Evolutionary conservation across 2,113 vertebrate genomes (phyloP).

Genomic region (Diphyllodes magnificus): DNA sequence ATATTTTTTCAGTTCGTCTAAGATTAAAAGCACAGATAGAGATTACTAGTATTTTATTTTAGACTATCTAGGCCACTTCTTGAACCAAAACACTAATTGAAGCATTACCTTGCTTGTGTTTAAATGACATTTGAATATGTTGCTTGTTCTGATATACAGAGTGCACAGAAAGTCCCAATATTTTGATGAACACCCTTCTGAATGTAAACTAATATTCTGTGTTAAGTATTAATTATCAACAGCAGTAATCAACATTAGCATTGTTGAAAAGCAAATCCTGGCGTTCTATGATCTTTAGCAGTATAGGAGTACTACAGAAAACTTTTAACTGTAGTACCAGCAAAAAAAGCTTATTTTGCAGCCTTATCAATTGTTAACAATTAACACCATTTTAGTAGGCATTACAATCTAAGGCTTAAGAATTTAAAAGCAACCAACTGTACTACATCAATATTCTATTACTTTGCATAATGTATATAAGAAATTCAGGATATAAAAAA

Average conservation of each 20-base stretch:
- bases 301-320: neutral
- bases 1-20: neutral
- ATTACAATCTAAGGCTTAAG: neutral
- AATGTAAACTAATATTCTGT: neutral
- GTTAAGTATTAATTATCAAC: neutral
- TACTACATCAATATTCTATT: neutral
- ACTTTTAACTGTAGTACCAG: neutral
- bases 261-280: neutral
- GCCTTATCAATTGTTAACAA: neutral
- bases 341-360: neutral
- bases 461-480: neutral
- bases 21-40: neutral
- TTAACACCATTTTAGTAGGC: neutral
- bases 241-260: neutral
- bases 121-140: neutral
- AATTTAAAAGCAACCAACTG: neutral
- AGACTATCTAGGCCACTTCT: neutral
- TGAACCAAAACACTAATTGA: neutral
- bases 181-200: neutral
- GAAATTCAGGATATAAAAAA: neutral
- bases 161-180: neutral
- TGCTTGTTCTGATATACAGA: neutral
- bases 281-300: fast-evolving
- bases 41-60: neutral
- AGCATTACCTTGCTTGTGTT: neutral